phyloP scores from a whole-genome alignment of 2,888 invertebrate species.

The Anaspis maculata region DNA sequence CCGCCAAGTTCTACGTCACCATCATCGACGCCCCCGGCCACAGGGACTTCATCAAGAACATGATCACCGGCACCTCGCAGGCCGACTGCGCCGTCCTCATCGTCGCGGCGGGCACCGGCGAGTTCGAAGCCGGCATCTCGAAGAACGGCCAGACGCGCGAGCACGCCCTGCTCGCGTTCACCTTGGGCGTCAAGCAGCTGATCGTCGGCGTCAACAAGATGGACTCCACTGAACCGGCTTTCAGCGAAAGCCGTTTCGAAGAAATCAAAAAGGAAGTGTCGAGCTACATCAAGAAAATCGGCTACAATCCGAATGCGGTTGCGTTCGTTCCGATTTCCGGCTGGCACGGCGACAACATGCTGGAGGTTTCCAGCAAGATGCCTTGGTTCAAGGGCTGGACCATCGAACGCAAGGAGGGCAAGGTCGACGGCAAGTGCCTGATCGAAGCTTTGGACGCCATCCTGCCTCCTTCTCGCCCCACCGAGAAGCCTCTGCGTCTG shows the following conservation, averaged over 20 bases:
- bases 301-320: slow-evolving; percentile 96
- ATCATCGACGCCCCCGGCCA: no score
- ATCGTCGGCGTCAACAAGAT: slow-evolving; percentile 99
- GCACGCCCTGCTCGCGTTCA: slow-evolving; percentile 94
- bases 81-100: slow-evolving; percentile 96
- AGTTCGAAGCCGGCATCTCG: slow-evolving; percentile 98
- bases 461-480: slow-evolving; percentile 88
- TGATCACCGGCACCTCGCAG: slow-evolving; percentile 85
- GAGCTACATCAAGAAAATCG: slow-evolving; percentile 98
- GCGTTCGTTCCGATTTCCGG: slow-evolving; percentile 99
- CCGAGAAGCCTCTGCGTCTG: slow-evolving; percentile 95
- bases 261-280: slow-evolving; percentile 99
- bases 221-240: slow-evolving; percentile 99
- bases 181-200: slow-evolving; percentile 95
- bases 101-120: slow-evolving; percentile 95
- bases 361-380: slow-evolving; percentile 93
- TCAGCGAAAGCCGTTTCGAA: slow-evolving; percentile 90
- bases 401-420: slow-evolving; percentile 91
- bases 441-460: slow-evolving; percentile 97
- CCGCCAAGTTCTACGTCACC: no score
- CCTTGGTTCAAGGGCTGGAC: slow-evolving; percentile 97
- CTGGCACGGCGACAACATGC: slow-evolving; percentile 99
- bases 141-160: slow-evolving; percentile 99
- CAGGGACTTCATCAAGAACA: no score
- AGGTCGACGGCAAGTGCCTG: slow-evolving; percentile 85